Conservation (phyloP, 2,113 vertebrate genomes). For the Oncorhynchus keta region DNA sequence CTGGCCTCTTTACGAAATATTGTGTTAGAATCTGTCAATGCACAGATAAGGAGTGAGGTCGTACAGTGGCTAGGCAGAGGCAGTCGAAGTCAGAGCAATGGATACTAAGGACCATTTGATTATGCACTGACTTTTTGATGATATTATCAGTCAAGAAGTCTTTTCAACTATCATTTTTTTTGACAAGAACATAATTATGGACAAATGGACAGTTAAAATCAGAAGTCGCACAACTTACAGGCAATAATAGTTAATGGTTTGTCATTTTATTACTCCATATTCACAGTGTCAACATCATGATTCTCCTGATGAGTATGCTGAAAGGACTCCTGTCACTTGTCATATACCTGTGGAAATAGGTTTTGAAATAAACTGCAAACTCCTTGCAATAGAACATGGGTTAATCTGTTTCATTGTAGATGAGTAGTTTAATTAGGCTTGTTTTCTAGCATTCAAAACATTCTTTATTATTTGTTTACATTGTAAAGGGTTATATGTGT, state of each 20-base stretch:
- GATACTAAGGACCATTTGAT: no score
- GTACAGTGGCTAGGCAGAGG: conserved; percentile 30
- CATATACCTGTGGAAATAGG: conserved; percentile 50
- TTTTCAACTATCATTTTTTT: background rate
- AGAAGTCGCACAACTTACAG: conserved; percentile 28
- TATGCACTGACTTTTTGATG: no score
- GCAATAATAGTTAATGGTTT: conserved; percentile 61
- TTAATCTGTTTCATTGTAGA: conserved; percentile 27
- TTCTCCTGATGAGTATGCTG: conserved; percentile 28
- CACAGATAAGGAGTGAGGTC: conserved; percentile 37
- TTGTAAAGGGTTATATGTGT: conserved; percentile 72
- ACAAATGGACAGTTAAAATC: conserved; percentile 11
- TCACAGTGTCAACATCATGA: conserved; percentile 31
- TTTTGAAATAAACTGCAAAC: conserved; percentile 16
- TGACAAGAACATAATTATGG: conserved; percentile 5
- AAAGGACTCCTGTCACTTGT: conserved; percentile 16
- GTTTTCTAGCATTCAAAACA: conserved; percentile 61
- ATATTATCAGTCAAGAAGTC: no score
- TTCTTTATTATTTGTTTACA: conserved; percentile 77
- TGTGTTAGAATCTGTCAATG: conserved; percentile 21
- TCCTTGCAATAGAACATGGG: conserved; percentile 13
- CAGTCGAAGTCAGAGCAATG: conserved; percentile 6
- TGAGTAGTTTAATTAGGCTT: conserved; percentile 48
- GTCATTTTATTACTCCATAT: conserved; percentile 47
- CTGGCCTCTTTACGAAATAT: background rate